Evolutionary conservation across 2,797 vertebrate genomes (phyloP).

Genomic region (Cyprinodon diabolis): DNA sequence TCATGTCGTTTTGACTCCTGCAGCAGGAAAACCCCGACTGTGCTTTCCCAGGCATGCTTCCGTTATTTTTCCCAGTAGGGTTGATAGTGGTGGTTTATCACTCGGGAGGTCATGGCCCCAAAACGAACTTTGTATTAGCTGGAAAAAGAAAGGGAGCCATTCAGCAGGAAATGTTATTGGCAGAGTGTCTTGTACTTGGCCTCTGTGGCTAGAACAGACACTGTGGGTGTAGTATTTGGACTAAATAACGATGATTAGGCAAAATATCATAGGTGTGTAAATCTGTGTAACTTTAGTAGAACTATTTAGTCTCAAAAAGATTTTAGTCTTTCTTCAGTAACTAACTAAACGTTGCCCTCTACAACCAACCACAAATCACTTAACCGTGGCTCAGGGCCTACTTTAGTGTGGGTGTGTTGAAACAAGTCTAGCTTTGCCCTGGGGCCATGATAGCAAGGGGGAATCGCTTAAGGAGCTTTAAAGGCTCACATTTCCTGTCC

Average conservation of each 20-base stretch:
- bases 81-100: constrained; percentile 51
- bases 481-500: constrained; percentile 74
- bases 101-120: constrained; percentile 61
- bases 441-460: constrained; percentile 66
- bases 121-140: constrained; percentile 47
- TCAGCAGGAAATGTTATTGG: constrained; percentile 38
- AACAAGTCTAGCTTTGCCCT: constrained; percentile 71
- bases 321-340: constrained; percentile 29
- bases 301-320: constrained; percentile 23
- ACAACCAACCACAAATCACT: constrained; percentile 58
- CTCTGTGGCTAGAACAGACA: constrained; percentile 15
- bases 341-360: constrained; percentile 41
- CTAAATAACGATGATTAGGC: constrained; percentile 6
- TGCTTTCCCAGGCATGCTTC: constrained; percentile 55
- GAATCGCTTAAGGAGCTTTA: constrained; percentile 76
- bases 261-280: constrained; percentile 26
- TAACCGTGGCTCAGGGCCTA: constrained; percentile 36
- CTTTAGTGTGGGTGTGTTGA: constrained; percentile 60
- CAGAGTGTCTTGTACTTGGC: constrained; percentile 28
- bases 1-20: constrained; percentile 39
- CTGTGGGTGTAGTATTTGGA: constrained; percentile 4
- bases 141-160: constrained; percentile 39
- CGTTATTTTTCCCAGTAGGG: constrained; percentile 36
- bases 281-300: not conserved
- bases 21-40: constrained; percentile 65